These are phyloP conservation scores for Schizaphis graminum DNA, from an alignment of 2,888 invertebrate species.

Conservation along the genomic window DNA sequence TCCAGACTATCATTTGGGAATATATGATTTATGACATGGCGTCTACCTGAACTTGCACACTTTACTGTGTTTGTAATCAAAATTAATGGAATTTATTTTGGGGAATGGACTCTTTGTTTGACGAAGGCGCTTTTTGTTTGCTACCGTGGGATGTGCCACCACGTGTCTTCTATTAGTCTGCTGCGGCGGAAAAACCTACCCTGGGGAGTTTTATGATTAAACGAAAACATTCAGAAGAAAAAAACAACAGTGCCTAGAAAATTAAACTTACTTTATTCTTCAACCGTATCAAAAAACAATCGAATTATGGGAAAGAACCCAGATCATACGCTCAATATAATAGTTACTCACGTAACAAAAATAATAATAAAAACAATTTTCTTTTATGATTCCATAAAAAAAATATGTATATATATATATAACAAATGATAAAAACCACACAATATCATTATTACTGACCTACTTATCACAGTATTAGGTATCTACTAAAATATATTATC, in stretches of 20 bases:
- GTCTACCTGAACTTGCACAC: constrained; percentile 56
- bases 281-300: constrained; percentile 1
- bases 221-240: constrained; percentile 59
- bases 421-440: background rate
- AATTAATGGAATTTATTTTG: constrained; percentile 66
- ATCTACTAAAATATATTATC: background rate
- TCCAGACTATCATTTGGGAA: constrained; percentile 40
- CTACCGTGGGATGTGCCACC: constrained; percentile 58
- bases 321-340: constrained; percentile 2
- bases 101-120: constrained; percentile 59
- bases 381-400: too few species aligned
- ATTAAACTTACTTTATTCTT: constrained; percentile 35
- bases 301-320: background rate
- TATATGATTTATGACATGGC: constrained; percentile 50
- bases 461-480: background rate
- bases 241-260: constrained; percentile 50
- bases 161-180: constrained; percentile 62
- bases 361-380: constrained; percentile 3
- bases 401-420: background rate
- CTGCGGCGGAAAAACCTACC: constrained; percentile 49
- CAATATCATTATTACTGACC: background rate
- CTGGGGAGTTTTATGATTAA: constrained; percentile 65
- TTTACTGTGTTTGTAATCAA: constrained; percentile 54
- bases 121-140: constrained; percentile 53
- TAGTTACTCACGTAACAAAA: background rate